These are phyloP conservation scores for Mythimna albipuncta DNA, from an alignment of 2,888 invertebrate species.

Conservation along the genomic window DNA sequence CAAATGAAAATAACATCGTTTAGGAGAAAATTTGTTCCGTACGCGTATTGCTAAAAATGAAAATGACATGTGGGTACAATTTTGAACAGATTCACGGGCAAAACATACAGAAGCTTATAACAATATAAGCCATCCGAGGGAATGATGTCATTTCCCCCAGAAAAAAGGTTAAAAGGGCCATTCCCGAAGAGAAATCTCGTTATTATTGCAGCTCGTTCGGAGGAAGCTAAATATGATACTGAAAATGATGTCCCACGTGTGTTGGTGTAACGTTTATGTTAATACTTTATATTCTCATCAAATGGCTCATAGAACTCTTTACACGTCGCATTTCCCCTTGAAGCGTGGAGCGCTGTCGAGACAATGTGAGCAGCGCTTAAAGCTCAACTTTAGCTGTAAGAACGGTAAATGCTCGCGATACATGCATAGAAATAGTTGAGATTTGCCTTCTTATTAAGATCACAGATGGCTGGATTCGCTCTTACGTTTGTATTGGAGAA, in stretches of 20 bases:
- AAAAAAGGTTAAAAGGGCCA: slow-evolving; percentile 77
- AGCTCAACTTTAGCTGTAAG: slow-evolving; percentile 30
- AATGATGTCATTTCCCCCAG: slow-evolving; percentile 76
- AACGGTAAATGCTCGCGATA: slow-evolving; percentile 45
- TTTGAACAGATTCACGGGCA: slow-evolving; percentile 69
- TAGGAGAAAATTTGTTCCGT: slow-evolving; percentile 53
- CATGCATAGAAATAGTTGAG: slow-evolving; percentile 55
- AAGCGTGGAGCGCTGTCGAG: slow-evolving; percentile 35
- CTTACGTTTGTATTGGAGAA: slow-evolving; percentile 17
- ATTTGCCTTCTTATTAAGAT: slow-evolving; percentile 51
- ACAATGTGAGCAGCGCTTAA: slow-evolving; percentile 29
- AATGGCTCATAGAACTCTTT: slow-evolving; percentile 47
- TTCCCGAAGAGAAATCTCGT: slow-evolving; percentile 74
- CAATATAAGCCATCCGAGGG: slow-evolving; percentile 74
- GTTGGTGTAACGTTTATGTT: slow-evolving; percentile 64
- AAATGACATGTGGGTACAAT: slow-evolving; percentile 66
- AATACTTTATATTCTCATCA: slow-evolving; percentile 59
- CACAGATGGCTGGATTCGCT: slow-evolving; percentile 19
- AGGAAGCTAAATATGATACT: slow-evolving; percentile 72
- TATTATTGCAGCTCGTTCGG: slow-evolving; percentile 73
- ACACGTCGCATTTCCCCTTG: slow-evolving; percentile 30
- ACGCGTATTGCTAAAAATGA: slow-evolving; percentile 64
- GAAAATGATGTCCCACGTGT: slow-evolving; percentile 68
- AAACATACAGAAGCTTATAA: slow-evolving; percentile 72
- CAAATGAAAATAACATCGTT: slow-evolving; percentile 60